A percentile compares a stretch with the other conserved stretches of the same genome.
phyloP scores from a whole-genome alignment of 2,888 invertebrate species.

The Epicampocera succincta region DNA sequence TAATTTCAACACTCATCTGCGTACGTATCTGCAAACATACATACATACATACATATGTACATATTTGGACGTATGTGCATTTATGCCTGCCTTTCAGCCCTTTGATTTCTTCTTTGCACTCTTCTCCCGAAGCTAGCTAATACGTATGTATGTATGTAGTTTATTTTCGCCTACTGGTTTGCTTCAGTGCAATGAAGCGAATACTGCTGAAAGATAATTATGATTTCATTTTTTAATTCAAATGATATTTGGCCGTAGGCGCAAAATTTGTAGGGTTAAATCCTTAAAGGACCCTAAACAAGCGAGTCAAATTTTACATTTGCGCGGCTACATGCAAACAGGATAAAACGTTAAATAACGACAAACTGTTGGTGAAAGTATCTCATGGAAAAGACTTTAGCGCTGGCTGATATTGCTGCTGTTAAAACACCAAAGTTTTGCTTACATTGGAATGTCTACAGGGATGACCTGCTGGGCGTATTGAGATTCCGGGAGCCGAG shows the following conservation, averaged over 20 bases:
- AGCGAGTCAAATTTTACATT: conserved; percentile 2
- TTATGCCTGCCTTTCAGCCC: conserved; percentile 5
- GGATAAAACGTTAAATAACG: background rate
- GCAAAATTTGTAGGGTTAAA: conserved; percentile 54
- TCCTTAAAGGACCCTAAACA: conserved; percentile 42
- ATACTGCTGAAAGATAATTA: conserved; percentile 58
- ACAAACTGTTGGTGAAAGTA: too few species aligned
- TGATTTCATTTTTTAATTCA: conserved; percentile 66
- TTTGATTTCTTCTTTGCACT: conserved; percentile 9
- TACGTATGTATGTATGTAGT: too few species aligned
- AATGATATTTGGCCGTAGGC: conserved; percentile 45
- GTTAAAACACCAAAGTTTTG: too few species aligned
- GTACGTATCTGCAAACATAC: background rate
- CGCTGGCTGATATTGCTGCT: too few species aligned
- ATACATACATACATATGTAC: background rate
- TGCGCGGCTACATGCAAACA: background rate
- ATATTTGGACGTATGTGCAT: background rate
- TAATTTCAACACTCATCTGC: conserved; percentile 70
- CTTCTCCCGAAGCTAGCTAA: conserved; percentile 49
- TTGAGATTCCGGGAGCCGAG: too few species aligned
- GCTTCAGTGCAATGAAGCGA: conserved; percentile 29
- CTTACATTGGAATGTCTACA: too few species aligned
- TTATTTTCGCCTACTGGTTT: conserved; percentile 21
- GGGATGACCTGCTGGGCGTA: too few species aligned
- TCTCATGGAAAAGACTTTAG: too few species aligned